A percentile compares a stretch with the other conserved stretches of the same genome.
These are phyloP conservation scores for Trilocha varians DNA, from an alignment of 2,888 invertebrate genomes.

Conservation along the genomic window DNA sequence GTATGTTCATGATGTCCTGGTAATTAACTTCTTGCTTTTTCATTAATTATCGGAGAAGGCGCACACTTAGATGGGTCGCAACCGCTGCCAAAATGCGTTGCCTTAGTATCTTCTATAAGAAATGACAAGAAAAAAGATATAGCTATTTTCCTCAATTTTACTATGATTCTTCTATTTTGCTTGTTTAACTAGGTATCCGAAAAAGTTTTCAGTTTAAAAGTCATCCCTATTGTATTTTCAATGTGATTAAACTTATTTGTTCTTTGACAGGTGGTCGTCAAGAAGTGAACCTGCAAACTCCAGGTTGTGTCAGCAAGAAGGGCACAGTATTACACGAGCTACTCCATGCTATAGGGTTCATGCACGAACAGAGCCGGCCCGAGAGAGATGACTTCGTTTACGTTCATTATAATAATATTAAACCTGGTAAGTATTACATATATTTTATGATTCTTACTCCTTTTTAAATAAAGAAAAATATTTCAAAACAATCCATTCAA, in stretches of 20 bases:
- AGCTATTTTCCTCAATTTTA: too few species aligned
- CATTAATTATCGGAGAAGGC: neutral
- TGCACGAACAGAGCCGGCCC: conserved; percentile 86
- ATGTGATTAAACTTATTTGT: too few species aligned
- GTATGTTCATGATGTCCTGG: neutral
- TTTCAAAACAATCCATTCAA: too few species aligned
- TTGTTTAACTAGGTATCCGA: too few species aligned
- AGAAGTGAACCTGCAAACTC: conserved; percentile 82
- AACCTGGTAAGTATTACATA: conserved; percentile 54
- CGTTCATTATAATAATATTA: conserved; percentile 80
- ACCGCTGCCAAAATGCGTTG: too few species aligned
- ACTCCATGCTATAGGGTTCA: conserved; percentile 85
- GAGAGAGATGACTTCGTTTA: conserved; percentile 81
- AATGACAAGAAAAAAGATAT: too few species aligned
- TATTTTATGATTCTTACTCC: neutral
- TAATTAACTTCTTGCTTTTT: neutral
- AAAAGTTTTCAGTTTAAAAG: too few species aligned
- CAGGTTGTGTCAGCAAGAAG: conserved; percentile 80
- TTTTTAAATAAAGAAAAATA: too few species aligned
- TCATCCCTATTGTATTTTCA: too few species aligned
- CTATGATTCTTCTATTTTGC: too few species aligned
- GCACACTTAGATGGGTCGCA: too few species aligned
- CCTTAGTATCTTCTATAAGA: too few species aligned
- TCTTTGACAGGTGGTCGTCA: conserved; percentile 61
- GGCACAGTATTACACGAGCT: conserved; percentile 87